Percentiles rank a stretch among this genome's conserved stretches.
Conservation (phyloP, 2,888 invertebrate species). For the Brenthis ino region DNA sequence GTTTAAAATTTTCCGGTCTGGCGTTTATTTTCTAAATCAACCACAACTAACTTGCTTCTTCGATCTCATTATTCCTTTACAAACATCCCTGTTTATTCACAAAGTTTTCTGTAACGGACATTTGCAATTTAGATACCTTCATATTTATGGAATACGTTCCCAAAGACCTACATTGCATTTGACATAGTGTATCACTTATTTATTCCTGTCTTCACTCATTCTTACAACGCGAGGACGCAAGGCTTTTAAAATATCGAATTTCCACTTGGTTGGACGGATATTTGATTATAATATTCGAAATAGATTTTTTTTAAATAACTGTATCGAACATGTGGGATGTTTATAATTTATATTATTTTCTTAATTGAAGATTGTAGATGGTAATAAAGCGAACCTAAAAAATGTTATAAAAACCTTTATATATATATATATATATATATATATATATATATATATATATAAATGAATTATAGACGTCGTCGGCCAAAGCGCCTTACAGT, state of each 20-base stretch:
- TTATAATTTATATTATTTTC: too few relatives aligned
- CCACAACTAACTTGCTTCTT: slow-evolving; percentile 17
- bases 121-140: slow-evolving; percentile 37
- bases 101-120: slow-evolving; percentile 32
- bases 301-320: too few relatives aligned
- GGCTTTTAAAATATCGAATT: slow-evolving; percentile 6
- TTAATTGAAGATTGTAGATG: too few relatives aligned
- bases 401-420: too few relatives aligned
- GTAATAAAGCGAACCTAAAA: too few relatives aligned
- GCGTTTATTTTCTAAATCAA: slow-evolving; percentile 15
- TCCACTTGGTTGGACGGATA: background rate
- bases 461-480: too few relatives aligned
- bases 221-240: slow-evolving; percentile 9
- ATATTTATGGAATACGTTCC: slow-evolving; percentile 37
- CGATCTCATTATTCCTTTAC: slow-evolving; percentile 30
- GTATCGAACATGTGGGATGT: too few relatives aligned
- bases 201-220: slow-evolving; percentile 32
- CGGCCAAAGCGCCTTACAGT: too few relatives aligned
- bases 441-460: too few relatives aligned
- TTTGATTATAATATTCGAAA: too few relatives aligned
- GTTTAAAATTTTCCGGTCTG: background rate
- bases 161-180: slow-evolving; percentile 36
- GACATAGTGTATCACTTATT: slow-evolving; percentile 38
- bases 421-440: too few relatives aligned
- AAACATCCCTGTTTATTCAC: slow-evolving; percentile 32